Conservation (phyloP, 1,140 invertebrate species). For the Harpegnathos saltator region DNA sequence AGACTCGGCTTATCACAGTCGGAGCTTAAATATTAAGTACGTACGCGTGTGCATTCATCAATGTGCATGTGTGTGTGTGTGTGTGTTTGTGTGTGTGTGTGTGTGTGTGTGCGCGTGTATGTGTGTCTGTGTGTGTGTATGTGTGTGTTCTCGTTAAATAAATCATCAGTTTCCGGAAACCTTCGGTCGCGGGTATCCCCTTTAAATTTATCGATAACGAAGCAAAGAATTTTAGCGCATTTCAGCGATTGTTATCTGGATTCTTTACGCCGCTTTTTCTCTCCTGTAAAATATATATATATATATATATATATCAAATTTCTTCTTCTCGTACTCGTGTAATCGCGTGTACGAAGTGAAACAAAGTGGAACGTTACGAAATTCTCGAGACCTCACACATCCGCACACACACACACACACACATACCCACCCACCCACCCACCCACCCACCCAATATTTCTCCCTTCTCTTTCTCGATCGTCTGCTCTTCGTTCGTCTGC, state of each 20-base stretch:
- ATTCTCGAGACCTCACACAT: background rate
- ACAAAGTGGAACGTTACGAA: background rate
- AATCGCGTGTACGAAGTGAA: background rate
- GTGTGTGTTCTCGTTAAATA: constrained; percentile 12
- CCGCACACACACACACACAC: no score
- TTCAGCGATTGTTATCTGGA: background rate
- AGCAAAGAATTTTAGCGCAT: background rate
- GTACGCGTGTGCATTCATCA: background rate
- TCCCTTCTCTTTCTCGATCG: no score
- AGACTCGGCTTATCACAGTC: constrained; percentile 20
- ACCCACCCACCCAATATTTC: no score
- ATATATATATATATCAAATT: no score
- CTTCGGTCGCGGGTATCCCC: background rate
- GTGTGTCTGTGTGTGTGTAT: no score
- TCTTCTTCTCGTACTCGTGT: no score
- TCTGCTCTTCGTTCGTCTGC: background rate
- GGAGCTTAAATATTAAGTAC: background rate
- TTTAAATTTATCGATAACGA: background rate
- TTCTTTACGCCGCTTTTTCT: background rate
- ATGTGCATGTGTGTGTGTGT: no score
- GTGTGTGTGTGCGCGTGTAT: no score
- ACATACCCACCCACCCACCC: no score
- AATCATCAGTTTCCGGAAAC: background rate
- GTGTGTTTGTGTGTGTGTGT: no score
- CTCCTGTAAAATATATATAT: background rate